Evolutionary conservation across 2,888 invertebrate species (phyloP), one percentile per base, ranked within the genome.

Genomic region (Lasioglossum pauxillum): DNA sequence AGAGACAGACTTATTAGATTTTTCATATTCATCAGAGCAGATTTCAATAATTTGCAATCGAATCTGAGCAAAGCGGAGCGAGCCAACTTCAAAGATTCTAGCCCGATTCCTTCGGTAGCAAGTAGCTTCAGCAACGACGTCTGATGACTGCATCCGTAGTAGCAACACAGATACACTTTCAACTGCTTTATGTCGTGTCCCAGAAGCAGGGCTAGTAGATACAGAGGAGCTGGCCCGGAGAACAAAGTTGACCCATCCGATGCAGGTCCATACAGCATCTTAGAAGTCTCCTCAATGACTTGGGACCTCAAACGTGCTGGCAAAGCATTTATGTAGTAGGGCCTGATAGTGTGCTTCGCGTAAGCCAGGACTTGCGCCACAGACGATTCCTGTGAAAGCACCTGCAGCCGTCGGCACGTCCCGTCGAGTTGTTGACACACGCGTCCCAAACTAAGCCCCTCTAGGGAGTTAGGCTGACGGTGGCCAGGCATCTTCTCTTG

Each of bases 141-240:
- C 87, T 95, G 95, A 87, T 95, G 95, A 60, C 95, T 95, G 87
- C 95, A 95, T 23, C 95, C 95, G 80, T 95, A 95, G 84, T 95
- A 95, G 88, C 95, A 95, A 89, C 95, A 95, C 1, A 95, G 91
- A 84, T 95, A 95, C 19, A 95, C 94, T 71, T 93, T 93, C 49
- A 95, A 91, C 31, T 92, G 91, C 71, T 93, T 94, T 41, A 95
- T 94, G 79, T 95, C 95, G 31, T 94, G 94, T 5, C 95, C 95
- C 4, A 95, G 92, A 67, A 95, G 93, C 4, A 95, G 86, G 2
- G 95, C 94, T 23, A 95, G 89, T 16, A 95, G 88, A 84, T 95
- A 95, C 4, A 95, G 86, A 0, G 95, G 95, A 23, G 95, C 95
- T 27, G 95, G 95, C 2, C 95, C 95, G 31, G 95, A 94, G 31